phyloP scores from a whole-genome alignment of 2,888 invertebrate genomes.

The Drosophila prolongata region DNA sequence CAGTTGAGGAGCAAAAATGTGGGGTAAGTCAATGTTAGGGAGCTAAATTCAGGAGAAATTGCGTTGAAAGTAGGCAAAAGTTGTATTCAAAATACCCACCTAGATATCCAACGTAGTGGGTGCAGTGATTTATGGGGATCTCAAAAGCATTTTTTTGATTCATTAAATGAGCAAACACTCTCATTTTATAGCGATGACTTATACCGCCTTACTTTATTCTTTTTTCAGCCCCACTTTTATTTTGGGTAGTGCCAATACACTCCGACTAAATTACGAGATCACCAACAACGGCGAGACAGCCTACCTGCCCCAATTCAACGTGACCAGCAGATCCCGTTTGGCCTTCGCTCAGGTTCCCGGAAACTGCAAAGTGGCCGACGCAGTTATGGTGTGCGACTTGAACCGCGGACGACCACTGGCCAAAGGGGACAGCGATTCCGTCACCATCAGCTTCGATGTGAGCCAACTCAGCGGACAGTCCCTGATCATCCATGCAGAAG shows the following conservation, averaged over 20 bases:
- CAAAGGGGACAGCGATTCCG: constrained; percentile 71
- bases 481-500: constrained; percentile 80
- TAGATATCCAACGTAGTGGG: no score
- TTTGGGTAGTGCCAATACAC: constrained; percentile 81
- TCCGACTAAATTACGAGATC: constrained; percentile 82
- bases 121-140: no score
- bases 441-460: constrained; percentile 82
- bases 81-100: no score
- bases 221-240: constrained; percentile 75
- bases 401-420: constrained; percentile 81
- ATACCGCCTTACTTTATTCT: background rate
- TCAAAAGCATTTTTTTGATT: no score
- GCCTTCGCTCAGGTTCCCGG: constrained; percentile 82
- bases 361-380: constrained; percentile 74
- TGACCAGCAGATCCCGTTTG: constrained; percentile 84
- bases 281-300: constrained; percentile 85
- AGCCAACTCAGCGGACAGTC: constrained; percentile 77
- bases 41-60: no score
- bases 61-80: no score
- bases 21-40: constrained; percentile 53
- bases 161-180: background rate
- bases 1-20: constrained; percentile 75
- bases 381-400: constrained; percentile 80
- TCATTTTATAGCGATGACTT: background rate
- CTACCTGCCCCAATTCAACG: constrained; percentile 84